These are phyloP conservation scores for Trididemnum miniatum DNA, from an alignment of 23 tunicate genomes.

Conservation along the genomic window DNA sequence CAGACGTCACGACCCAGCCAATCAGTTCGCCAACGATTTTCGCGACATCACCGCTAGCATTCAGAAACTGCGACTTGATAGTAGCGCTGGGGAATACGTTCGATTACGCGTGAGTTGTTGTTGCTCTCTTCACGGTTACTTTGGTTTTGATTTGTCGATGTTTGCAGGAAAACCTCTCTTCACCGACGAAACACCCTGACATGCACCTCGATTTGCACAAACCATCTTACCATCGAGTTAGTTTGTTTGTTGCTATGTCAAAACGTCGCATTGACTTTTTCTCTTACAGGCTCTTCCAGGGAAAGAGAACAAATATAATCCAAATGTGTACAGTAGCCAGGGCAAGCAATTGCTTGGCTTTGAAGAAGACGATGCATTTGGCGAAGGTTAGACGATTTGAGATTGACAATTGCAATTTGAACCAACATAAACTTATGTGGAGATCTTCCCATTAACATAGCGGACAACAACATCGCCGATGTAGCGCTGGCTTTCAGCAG, in stretches of 20 bases:
- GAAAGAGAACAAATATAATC: conserved; percentile 74
- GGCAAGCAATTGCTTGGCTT: conserved; percentile 34
- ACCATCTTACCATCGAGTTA: neutral
- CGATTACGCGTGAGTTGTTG: neutral
- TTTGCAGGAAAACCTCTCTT: conserved; percentile 19
- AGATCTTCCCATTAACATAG: conserved; percentile 29
- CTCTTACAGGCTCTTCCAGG: conserved; percentile 36
- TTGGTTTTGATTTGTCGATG: no score
- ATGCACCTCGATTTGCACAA: neutral
- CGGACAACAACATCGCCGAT: conserved; percentile 45
- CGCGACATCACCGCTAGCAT: conserved; percentile 83
- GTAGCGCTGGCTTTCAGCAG: conserved; percentile 31
- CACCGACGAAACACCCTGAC: conserved; percentile 17
- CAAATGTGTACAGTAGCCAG: conserved; percentile 53
- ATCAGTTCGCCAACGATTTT: conserved; percentile 65
- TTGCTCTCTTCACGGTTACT: no score
- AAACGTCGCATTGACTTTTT: neutral
- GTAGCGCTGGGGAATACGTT: conserved; percentile 70
- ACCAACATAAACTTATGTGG: neutral
- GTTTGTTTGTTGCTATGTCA: neutral
- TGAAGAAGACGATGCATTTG: conserved; percentile 70
- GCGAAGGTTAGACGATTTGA: conserved; percentile 47
- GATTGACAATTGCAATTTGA: neutral
- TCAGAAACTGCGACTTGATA: conserved; percentile 78
- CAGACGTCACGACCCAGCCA: no score